Conservation (phyloP, 2,797 vertebrate genomes). For the Propithecus deckenii region DNA sequence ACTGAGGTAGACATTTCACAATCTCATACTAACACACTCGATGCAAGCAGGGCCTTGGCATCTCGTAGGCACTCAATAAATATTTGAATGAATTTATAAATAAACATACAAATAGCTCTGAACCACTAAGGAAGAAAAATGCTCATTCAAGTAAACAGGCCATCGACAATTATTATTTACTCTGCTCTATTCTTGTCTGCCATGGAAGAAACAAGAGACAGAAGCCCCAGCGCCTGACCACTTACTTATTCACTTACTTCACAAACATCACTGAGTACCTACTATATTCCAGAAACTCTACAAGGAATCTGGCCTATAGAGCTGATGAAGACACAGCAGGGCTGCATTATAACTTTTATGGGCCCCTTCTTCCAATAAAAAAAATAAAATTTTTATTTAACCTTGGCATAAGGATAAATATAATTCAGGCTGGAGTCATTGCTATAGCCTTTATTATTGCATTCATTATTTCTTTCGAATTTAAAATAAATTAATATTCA, state of each 20-base stretch:
- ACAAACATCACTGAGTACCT: background rate
- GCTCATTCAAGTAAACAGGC: background rate
- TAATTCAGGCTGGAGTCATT: background rate
- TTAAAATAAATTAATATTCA: background rate
- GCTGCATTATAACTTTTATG: background rate
- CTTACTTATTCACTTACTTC: background rate
- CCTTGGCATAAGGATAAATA: background rate
- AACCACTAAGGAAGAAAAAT: background rate
- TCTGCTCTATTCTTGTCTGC: background rate
- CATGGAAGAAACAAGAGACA: background rate
- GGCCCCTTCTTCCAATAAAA: background rate
- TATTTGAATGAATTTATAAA: background rate
- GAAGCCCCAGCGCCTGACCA: background rate
- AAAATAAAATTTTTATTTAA: background rate
- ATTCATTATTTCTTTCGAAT: background rate
- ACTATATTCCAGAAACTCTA: background rate
- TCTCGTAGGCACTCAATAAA: background rate
- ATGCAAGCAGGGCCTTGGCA: background rate
- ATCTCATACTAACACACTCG: background rate
- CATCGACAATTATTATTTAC: background rate
- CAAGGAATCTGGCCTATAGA: background rate
- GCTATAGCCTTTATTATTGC: background rate
- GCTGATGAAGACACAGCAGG: background rate
- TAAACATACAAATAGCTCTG: background rate
- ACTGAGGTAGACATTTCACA: background rate